Base-by-base conservation (phyloP, 2,797 vertebrate genomes). In the Cuniculus paca region DNA sequence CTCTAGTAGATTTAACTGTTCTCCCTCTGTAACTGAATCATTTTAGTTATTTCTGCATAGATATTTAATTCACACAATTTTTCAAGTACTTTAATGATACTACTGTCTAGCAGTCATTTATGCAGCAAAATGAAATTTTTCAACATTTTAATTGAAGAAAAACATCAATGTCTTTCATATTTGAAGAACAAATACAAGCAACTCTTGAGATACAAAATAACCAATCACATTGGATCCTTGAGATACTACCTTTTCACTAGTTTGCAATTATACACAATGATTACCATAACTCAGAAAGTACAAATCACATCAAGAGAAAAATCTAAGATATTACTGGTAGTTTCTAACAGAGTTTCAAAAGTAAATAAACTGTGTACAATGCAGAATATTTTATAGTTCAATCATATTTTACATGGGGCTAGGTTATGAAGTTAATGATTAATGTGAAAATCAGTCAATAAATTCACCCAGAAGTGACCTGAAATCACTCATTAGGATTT, bases 221-320 rank as follows among this genome's bases (percentile, higher is more conserved):
- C 52, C 52, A 86, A 56, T 26, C 60, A 94, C 26, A 58, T 12
- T 88, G 39, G 31, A 91, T 70, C 95, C 42, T 95, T 24, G 65
- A 88, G 52, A 65, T 56, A 88, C 88, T 39, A 17, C 54, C 12
- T 87, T 68, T 85, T 96, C 45, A 80, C 82, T 95, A 85, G 45
- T 94, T 95, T 91, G 31, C 36, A 94, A 56, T 90, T 95, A 84
- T 83, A 63, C 17, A 83, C 87, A 93, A 36, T 75, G 42, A 92
- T 56, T 52, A 94, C 81, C 54, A 88, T 79, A 16, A 92, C 58
- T 54, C 50, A 95, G 68, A 6, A 70, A 72, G 56, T 22, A 70
- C 42, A 19, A 88, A 39, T 75, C 65, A 88, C 26, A 91, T 0
- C 31, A 16, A 81, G 31, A 89, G 45, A 87, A 80, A 5, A 28